Base-by-base conservation (phyloP, 2,797 vertebrate genomes). In the Malurus leucopterus region DNA sequence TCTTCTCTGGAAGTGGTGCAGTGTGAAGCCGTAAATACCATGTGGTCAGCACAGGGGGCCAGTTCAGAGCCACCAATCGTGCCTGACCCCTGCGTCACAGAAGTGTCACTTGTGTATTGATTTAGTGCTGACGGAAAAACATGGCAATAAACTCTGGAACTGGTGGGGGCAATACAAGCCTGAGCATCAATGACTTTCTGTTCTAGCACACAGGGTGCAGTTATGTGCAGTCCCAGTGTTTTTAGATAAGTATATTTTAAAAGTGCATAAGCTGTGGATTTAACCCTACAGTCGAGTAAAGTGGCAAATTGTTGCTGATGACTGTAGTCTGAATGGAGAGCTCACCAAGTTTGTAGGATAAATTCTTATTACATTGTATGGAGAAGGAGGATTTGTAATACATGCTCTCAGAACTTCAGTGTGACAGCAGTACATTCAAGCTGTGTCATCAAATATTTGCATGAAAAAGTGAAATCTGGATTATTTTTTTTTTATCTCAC, bases 141-240 rank as follows among this genome's bases (percentile, higher is more conserved):
- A 68, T 49, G 30, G 54, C 89, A 93, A 70, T 95, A 95, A 96
- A 95, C 72, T 34, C 32, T 83, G 78, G 47, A 70, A 38, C 30
- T 92, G 77, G 49, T 59, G 6, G 30, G n/a, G 72, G 53, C 58
- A 91, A 16, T 77, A 30, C 0, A 7, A 84, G 51, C n/a, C 57
- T 65, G 34, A 86, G 53, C 61, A 69, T 96, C 86, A 96, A 91
- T 93, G 91, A 84, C 82, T 92, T 95, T 95, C 93, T 95, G 87
- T 96, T 91, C 38, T 47, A 89, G 91, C 88, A 89, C 53, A 94
- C 85, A 70, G 79, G 44, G 84, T 71, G 36, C 54, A 76, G 43
- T 91, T 90, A 82, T 90, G 89, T 88, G 49, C 54, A 50, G 44
- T 54, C 43, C 30, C 67, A 68, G 73, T 70, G 81, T 75, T 88